phyloP scores from a whole-genome alignment of 2,113 vertebrate species.

The Sinocyclocheilus rhinocerous region DNA sequence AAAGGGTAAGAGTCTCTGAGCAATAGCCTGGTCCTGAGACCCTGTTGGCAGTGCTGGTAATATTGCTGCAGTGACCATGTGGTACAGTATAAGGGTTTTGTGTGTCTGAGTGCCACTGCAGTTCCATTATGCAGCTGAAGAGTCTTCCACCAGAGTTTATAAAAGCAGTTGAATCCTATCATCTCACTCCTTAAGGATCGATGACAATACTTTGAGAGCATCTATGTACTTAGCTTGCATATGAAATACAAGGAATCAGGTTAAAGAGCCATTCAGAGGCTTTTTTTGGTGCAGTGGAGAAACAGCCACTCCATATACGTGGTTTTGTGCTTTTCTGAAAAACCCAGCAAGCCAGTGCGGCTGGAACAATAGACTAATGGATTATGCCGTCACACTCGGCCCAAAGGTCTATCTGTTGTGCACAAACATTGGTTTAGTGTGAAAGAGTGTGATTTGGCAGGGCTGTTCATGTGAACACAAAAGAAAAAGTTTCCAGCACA shows the following conservation, averaged over 20 bases:
- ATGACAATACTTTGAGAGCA: not conserved
- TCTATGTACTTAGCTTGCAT: not conserved
- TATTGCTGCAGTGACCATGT: not conserved
- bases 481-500: constrained; percentile 8
- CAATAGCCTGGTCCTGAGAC: not conserved
- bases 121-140: not conserved
- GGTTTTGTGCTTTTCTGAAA: constrained; percentile 65
- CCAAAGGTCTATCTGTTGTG: constrained; percentile 60
- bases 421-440: constrained; percentile 66
- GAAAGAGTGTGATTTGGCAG: constrained; percentile 43
- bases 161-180: not conserved
- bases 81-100: not conserved
- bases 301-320: constrained; percentile 44
- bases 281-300: not conserved
- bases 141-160: not conserved
- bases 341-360: constrained; percentile 62
- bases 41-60: not conserved
- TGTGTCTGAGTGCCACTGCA: not conserved
- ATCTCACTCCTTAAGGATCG: not conserved
- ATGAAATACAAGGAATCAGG: not conserved
- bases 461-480: not conserved
- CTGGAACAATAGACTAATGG: constrained; percentile 74
- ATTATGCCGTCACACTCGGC: constrained; percentile 69
- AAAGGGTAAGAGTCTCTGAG: not conserved
- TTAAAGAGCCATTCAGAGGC: constrained; percentile 5